Evolutionary conservation across 2,888 invertebrate species (phyloP).

Genomic region (Heteromurus nitidus): DNA sequence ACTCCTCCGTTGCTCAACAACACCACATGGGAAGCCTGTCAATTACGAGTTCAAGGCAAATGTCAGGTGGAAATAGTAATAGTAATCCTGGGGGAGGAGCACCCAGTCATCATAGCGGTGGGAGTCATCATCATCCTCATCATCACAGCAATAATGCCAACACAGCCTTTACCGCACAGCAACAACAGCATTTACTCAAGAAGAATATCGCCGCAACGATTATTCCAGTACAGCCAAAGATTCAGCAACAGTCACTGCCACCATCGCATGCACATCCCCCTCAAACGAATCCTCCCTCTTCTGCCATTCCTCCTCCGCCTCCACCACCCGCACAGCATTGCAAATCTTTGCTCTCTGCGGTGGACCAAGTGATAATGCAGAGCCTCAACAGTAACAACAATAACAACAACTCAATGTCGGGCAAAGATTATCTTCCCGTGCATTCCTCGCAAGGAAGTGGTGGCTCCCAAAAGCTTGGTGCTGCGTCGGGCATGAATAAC

Average conservation of each 20-base stretch:
- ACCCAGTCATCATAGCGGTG: not conserved
- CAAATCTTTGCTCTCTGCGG: slow-evolving; percentile 66
- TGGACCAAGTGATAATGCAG: slow-evolving; percentile 70
- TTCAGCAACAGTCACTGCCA: slow-evolving; percentile 47
- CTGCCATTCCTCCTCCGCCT: slow-evolving; percentile 62
- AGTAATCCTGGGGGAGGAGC: not conserved
- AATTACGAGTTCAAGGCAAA: slow-evolving; percentile 32
- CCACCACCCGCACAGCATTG: slow-evolving; percentile 56
- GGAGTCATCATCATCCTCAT: no score
- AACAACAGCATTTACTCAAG: slow-evolving; percentile 49
- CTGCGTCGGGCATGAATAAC: not conserved
- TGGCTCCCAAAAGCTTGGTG: slow-evolving; percentile 5
- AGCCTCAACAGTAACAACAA: slow-evolving; percentile 63
- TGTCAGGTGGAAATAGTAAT: slow-evolving; percentile 13
- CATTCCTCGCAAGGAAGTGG: slow-evolving; percentile 24
- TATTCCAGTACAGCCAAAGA: slow-evolving; percentile 46
- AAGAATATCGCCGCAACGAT: slow-evolving; percentile 58
- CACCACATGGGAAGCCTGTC: slow-evolving; percentile 22
- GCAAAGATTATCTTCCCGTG: slow-evolving; percentile 31
- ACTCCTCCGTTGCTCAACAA: not conserved
- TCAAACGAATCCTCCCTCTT: slow-evolving; percentile 33
- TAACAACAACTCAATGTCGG: slow-evolving; percentile 44
- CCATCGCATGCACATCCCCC: no score
- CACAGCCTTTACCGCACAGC: slow-evolving; percentile 46
- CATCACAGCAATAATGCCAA: slow-evolving; percentile 45